These are phyloP conservation scores for Pteruthius melanotis DNA, from an alignment of 2,113 vertebrate species.

Conservation along the genomic window DNA sequence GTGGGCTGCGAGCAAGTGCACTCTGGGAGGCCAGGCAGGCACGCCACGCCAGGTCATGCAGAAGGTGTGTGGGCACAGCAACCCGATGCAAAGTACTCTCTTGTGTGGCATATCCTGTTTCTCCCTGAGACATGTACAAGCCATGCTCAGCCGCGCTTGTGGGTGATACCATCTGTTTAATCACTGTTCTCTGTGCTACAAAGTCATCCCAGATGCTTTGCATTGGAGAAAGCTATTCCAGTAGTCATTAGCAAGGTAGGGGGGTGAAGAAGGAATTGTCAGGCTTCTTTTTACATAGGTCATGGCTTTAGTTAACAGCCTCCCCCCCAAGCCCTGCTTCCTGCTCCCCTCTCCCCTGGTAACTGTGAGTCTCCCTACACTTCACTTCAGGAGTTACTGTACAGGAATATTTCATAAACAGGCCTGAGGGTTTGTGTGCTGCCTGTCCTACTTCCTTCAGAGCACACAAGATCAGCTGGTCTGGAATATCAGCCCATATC, in stretches of 20 bases:
- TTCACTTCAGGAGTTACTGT: neutral
- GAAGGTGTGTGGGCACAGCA: neutral
- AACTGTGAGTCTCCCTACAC: neutral
- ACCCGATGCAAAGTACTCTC: neutral
- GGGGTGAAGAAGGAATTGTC: neutral
- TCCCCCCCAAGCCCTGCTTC: neutral
- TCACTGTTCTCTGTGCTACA: neutral
- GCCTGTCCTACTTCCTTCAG: conserved; percentile 28
- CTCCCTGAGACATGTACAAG: neutral
- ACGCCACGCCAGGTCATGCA: neutral
- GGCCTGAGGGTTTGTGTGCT: conserved; percentile 47
- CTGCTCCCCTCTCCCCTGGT: neutral
- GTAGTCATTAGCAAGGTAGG: neutral
- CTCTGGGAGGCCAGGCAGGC: neutral
- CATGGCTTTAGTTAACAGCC: neutral
- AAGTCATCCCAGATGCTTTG: neutral
- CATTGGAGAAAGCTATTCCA: neutral
- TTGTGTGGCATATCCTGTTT: conserved; percentile 3
- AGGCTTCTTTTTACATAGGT: neutral
- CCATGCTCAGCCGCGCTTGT: rapidly evolving
- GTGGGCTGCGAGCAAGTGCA: neutral
- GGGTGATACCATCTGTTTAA: conserved; percentile 20
- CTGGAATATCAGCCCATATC: neutral
- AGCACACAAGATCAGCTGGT: neutral
- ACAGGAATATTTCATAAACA: neutral